These are phyloP conservation scores for Promerops cafer DNA, from an alignment of 2,113 vertebrate species.

Conservation along the genomic window DNA sequence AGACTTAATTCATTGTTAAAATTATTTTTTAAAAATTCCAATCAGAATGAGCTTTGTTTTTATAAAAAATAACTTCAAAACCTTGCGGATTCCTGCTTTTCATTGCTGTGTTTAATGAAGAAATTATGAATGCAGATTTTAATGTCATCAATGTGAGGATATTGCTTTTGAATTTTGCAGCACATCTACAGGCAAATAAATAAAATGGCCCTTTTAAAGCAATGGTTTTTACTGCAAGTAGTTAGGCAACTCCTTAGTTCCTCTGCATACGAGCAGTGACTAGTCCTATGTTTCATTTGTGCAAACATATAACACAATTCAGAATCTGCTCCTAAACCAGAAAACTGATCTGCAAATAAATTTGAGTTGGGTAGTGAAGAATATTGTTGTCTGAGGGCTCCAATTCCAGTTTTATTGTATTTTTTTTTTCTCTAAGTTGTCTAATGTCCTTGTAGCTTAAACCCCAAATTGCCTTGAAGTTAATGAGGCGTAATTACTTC, in stretches of 20 bases:
- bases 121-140: neutral
- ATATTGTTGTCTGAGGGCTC: neutral
- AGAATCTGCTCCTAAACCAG: neutral
- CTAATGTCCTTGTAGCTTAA: neutral
- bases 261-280: neutral
- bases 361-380: neutral
- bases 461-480: neutral
- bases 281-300: neutral
- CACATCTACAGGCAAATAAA: neutral
- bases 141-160: neutral
- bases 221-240: neutral
- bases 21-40: neutral
- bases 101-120: neutral
- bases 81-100: neutral
- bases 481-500: neutral
- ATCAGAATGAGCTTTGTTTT: neutral
- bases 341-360: neutral
- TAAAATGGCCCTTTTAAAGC: neutral
- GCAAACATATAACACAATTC: neutral
- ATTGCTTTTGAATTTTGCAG: neutral
- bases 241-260: neutral
- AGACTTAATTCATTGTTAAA: neutral
- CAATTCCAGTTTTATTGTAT: neutral
- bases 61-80: neutral
- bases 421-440: neutral